These are phyloP conservation scores for Taeniopygia guttata DNA, from an alignment of 2,797 vertebrate genomes.

Conservation along the genomic window DNA sequence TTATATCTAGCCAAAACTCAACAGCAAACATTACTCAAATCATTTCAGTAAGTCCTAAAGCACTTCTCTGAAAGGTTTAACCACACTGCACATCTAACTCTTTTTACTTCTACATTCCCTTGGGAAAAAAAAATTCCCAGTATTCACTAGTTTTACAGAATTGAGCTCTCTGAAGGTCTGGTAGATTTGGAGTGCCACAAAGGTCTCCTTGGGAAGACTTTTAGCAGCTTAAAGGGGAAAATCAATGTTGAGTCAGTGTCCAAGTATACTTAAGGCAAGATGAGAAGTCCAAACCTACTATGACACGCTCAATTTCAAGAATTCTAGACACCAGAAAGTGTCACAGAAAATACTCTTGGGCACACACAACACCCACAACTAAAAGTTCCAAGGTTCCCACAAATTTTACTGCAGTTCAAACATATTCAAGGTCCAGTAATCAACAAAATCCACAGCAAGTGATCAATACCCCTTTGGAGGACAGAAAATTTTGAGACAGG, in stretches of 20 bases:
- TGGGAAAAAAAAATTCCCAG: not conserved
- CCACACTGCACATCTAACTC: not conserved
- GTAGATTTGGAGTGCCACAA: not conserved
- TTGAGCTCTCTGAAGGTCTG: not conserved
- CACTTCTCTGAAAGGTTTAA: not conserved
- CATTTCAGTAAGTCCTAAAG: not conserved
- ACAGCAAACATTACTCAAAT: not conserved
- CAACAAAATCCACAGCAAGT: not conserved
- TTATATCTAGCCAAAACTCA: not conserved
- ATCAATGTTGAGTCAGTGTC: not conserved
- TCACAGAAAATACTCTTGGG: not conserved
- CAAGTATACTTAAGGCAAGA: not conserved
- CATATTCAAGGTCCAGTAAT: not conserved
- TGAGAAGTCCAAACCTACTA: not conserved
- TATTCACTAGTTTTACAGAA: not conserved
- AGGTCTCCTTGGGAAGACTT: not conserved
- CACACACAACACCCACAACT: not conserved
- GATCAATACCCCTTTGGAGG: not conserved
- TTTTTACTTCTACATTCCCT: not conserved
- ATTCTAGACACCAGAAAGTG: not conserved
- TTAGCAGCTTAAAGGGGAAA: not conserved
- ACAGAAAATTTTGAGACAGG: not conserved
- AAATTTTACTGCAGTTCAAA: not conserved
- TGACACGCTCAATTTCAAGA: not conserved
- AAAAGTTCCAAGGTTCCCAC: not conserved